A percentile compares a stretch with the other conserved stretches of the same genome.
phyloP scores from a whole-genome alignment of 2,113 vertebrate species.

The Carlito syrichta region DNA sequence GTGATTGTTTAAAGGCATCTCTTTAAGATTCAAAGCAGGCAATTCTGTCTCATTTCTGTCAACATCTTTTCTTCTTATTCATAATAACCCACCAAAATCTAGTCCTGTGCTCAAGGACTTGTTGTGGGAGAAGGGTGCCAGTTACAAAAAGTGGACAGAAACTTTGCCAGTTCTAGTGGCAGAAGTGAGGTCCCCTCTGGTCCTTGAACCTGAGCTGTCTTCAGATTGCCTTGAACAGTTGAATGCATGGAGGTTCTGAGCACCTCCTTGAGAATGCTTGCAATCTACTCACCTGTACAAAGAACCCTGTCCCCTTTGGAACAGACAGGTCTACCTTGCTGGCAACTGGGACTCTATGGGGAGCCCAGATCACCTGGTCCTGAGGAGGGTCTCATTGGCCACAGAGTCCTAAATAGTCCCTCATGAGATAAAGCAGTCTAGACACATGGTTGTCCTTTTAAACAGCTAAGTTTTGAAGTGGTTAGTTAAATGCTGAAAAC shows the following conservation, averaged over 20 bases:
- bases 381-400: rapidly evolving
- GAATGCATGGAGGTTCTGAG: neutral
- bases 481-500: too few species aligned
- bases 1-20: neutral
- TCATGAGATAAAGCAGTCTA: neutral
- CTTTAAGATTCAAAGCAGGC: neutral
- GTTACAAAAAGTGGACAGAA: neutral
- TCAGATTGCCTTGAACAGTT: too few species aligned
- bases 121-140: neutral
- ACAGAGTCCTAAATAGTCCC: neutral
- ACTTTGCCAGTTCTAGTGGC: neutral
- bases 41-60: neutral
- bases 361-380: neutral
- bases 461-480: neutral
- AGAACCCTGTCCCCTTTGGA: neutral
- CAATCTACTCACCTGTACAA: neutral
- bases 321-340: neutral
- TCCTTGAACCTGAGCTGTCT: neutral
- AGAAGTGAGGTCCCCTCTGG: neutral
- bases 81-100: neutral
- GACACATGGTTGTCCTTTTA: neutral
- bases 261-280: rapidly evolving
- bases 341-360: rapidly evolving
- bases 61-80: neutral
- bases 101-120: neutral